A percentile compares a stretch with the other conserved stretches of the same genome.
Conservation (phyloP, 2,797 vertebrate species). For the Macrochelys suwanniensis region DNA sequence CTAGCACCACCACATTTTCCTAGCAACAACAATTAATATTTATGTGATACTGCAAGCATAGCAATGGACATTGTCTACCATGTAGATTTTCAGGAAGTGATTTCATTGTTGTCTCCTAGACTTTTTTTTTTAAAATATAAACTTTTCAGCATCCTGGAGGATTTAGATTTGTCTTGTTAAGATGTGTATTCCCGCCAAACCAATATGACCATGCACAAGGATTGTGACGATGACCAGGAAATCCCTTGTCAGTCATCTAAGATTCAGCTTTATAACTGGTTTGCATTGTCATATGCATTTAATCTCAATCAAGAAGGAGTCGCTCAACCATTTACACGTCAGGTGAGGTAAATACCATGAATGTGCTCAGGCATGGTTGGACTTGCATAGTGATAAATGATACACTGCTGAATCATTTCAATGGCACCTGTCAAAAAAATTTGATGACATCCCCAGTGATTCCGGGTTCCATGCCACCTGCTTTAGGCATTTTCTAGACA, state of each 20-base stretch:
- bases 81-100: not conserved
- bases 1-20: not conserved
- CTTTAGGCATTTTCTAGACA: not conserved
- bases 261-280: not conserved
- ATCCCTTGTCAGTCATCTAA: not conserved
- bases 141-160: not conserved
- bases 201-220: not conserved
- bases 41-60: not conserved
- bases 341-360: not conserved
- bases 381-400: not conserved
- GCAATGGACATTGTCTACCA: not conserved
- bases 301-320: not conserved
- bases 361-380: not conserved
- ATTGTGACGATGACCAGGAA: not conserved
- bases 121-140: not conserved
- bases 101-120: not conserved
- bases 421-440: not conserved
- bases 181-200: not conserved
- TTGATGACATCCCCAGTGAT: not conserved
- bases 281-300: not conserved
- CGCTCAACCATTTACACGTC: not conserved
- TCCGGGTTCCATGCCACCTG: not conserved
- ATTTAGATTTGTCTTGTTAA: not conserved
- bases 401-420: not conserved
- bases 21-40: not conserved